A percentile compares a stretch with the other conserved stretches of the same genome.
phyloP scores from a whole-genome alignment of 2,888 invertebrate species.

The Philonicus albiceps region DNA sequence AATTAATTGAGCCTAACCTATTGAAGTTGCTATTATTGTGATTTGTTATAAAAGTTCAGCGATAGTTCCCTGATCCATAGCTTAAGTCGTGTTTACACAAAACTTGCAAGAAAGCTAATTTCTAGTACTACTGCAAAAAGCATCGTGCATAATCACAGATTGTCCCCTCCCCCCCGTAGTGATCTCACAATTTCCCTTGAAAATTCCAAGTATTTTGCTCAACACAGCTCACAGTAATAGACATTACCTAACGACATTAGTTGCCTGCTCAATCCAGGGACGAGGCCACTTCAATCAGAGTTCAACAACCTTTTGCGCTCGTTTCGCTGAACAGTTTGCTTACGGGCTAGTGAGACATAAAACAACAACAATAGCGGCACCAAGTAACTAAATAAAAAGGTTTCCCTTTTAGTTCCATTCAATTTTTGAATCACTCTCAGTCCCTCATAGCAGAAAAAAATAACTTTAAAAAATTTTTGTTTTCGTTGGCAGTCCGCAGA shows the following conservation, averaged over 20 bases:
- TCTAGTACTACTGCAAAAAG: neutral
- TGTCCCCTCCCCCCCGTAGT: neutral
- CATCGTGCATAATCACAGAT: neutral
- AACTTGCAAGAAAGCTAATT: neutral
- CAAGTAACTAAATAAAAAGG: neutral
- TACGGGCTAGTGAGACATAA: neutral
- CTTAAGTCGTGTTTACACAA: neutral
- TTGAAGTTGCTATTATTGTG: neutral
- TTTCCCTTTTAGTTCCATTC: neutral
- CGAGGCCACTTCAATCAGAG: constrained; percentile 28
- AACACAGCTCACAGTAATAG: neutral
- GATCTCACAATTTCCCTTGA: neutral
- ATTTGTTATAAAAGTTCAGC: neutral
- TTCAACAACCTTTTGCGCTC: constrained; percentile 41
- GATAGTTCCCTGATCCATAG: neutral
- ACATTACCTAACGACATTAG: constrained; percentile 6
- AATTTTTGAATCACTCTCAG: neutral
- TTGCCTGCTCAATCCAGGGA: constrained; percentile 8
- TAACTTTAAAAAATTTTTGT: neutral
- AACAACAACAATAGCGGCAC: neutral
- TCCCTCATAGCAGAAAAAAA: neutral
- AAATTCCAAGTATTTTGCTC: neutral
- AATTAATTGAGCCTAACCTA: neutral
- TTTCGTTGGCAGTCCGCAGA: neutral
- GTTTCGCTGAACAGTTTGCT: neutral